phyloP scores from a whole-genome alignment of 2,113 vertebrate genomes.

The Nymphicus hollandicus region DNA sequence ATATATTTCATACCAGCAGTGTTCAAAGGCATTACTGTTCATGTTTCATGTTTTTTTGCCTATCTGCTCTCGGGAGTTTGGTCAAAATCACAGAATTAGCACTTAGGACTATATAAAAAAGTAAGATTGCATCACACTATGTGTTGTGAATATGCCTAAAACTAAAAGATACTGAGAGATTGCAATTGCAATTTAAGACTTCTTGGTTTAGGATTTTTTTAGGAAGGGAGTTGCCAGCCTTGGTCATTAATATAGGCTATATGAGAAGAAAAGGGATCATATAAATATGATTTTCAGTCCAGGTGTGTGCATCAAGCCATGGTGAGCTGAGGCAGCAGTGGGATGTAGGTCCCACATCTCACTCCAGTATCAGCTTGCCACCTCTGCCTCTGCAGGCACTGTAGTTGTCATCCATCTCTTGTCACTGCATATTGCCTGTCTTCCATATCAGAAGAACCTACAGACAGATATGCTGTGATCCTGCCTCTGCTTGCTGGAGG shows the following conservation, averaged over 20 bases:
- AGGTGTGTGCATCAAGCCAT: neutral
- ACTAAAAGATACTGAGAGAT: rapidly evolving
- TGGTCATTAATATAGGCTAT: neutral
- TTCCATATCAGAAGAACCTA: neutral
- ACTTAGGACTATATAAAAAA: neutral
- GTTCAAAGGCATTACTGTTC: neutral
- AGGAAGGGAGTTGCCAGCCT: neutral
- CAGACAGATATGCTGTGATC: neutral
- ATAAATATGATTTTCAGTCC: neutral
- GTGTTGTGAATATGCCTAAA: neutral
- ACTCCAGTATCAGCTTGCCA: neutral
- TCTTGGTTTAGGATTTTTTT: neutral
- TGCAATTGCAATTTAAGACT: neutral
- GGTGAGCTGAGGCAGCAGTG: neutral
- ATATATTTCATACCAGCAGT: neutral
- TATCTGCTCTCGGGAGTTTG: neutral
- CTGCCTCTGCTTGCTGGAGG: neutral
- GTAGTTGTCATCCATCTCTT: neutral
- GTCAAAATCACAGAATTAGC: neutral
- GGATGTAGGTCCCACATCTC: neutral
- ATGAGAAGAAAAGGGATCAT: neutral
- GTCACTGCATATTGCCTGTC: neutral
- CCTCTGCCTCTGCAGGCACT: neutral
- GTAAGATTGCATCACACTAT: neutral
- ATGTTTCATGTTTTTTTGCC: neutral